These are phyloP conservation scores for Chaetophractus vellerosus DNA, from an alignment of 2,797 vertebrate genomes.

Conservation along the genomic window DNA sequence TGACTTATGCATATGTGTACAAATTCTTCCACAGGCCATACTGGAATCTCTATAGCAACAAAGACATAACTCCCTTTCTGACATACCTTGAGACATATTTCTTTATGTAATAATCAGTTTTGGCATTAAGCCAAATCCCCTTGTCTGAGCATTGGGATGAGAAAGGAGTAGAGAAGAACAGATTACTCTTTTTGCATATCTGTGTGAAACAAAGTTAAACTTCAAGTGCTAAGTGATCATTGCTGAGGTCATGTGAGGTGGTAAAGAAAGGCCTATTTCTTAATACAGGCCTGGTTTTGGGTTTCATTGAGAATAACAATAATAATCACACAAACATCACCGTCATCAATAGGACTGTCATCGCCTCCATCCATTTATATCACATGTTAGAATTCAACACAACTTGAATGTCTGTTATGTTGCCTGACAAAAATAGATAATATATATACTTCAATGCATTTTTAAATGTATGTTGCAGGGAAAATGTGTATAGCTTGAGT, in stretches of 20 bases:
- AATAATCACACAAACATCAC: background rate
- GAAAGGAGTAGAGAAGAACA: background rate
- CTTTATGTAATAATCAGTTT: background rate
- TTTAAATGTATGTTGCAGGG: background rate
- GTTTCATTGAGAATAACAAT: background rate
- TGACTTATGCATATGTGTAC: background rate
- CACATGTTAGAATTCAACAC: background rate
- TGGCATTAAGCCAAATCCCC: background rate
- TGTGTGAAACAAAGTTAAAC: conserved; percentile 50
- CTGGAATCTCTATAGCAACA: background rate
- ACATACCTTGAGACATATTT: background rate
- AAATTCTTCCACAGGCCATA: background rate
- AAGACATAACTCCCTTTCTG: background rate
- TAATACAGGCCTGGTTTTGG: background rate
- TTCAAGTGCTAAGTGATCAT: background rate
- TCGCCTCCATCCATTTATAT: background rate
- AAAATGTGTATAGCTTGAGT: background rate
- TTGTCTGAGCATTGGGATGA: background rate
- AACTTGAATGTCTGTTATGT: background rate
- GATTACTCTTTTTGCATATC: background rate
- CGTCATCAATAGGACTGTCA: background rate
- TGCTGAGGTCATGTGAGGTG: background rate
- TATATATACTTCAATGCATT: background rate
- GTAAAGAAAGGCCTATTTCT: background rate
- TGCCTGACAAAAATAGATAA: background rate